phyloP scores from a whole-genome alignment of 2,797 vertebrate genomes.

The Hybognathus amarus region DNA sequence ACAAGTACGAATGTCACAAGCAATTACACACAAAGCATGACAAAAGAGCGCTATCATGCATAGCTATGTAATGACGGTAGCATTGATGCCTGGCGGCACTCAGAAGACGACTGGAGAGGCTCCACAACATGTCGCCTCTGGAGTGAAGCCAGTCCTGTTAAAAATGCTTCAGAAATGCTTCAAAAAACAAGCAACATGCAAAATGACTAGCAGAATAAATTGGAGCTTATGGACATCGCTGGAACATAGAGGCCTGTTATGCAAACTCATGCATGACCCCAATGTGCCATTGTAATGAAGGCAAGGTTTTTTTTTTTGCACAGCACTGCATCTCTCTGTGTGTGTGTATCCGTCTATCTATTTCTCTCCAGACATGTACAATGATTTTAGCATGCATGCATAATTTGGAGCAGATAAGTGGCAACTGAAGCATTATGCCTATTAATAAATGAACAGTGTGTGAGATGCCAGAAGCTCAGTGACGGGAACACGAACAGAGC shows the following conservation, averaged over 20 bases:
- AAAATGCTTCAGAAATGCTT: constrained; percentile 25
- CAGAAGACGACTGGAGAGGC: constrained; percentile 9
- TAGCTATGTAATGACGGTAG: constrained; percentile 38
- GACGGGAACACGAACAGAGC: constrained; percentile 26
- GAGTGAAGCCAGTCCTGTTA: constrained; percentile 39
- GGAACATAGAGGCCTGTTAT: constrained; percentile 60
- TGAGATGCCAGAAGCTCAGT: constrained; percentile 32
- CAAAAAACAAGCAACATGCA: constrained; percentile 49
- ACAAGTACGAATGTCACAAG: constrained; percentile 47
- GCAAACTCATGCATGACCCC: constrained; percentile 62
- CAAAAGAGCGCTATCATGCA: constrained; percentile 46
- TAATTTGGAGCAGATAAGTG: constrained; percentile 75
- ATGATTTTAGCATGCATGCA: constrained; percentile 69
- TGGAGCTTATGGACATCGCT: constrained; percentile 61
- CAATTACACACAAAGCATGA: constrained; percentile 48
- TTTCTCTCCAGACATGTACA: constrained; percentile 36
- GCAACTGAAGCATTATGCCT: constrained; percentile 74
- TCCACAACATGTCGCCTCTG: constrained; percentile 4
- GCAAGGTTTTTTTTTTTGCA: constrained; percentile 65
- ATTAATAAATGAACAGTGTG: constrained; percentile 71
- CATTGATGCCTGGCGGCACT: background rate
- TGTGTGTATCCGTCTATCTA: background rate
- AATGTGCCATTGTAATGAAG: constrained; percentile 63
- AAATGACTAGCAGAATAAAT: constrained; percentile 57
- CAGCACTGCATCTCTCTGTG: constrained; percentile 57